A percentile compares a stretch with the other conserved stretches of the same genome.
These are phyloP conservation scores for Phenganax stokvisi DNA, from an alignment of 92 coral and sea anemone species.

Conservation along the genomic window DNA sequence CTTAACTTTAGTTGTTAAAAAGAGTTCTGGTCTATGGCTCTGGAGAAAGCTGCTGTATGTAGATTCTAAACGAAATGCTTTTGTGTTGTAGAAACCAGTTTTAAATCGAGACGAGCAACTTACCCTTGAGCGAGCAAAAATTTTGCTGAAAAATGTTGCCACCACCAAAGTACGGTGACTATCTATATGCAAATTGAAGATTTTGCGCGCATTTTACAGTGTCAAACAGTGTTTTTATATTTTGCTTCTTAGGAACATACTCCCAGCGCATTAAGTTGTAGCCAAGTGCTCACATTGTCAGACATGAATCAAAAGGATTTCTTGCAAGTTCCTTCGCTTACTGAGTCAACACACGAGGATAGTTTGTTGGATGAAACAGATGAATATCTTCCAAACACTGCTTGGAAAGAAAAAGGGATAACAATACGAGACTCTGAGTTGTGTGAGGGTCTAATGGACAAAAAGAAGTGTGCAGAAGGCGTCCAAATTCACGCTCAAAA, in stretches of 20 bases:
- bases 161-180: constrained; percentile 46
- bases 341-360: not conserved
- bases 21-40: no score
- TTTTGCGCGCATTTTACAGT: not conserved
- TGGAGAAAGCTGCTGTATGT: no score
- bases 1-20: not conserved
- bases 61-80: not conserved
- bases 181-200: not conserved
- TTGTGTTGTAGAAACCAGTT: constrained; percentile 44
- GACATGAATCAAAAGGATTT: not conserved
- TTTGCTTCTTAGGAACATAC: not conserved
- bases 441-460: not conserved
- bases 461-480: not conserved
- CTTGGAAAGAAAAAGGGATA: not conserved
- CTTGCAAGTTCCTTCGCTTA: not conserved
- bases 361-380: constrained; percentile 3
- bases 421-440: not conserved
- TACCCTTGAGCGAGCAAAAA: constrained; percentile 67
- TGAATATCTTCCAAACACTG: not conserved
- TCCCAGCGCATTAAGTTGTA: not conserved
- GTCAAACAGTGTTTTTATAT: not conserved
- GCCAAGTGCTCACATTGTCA: not conserved
- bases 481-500: not conserved
- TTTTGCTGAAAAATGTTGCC: constrained; percentile 57
- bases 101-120: constrained; percentile 61